Evolutionary conservation across 2,113 vertebrate species (phyloP).

Genomic region (Poecilia latipinna): DNA sequence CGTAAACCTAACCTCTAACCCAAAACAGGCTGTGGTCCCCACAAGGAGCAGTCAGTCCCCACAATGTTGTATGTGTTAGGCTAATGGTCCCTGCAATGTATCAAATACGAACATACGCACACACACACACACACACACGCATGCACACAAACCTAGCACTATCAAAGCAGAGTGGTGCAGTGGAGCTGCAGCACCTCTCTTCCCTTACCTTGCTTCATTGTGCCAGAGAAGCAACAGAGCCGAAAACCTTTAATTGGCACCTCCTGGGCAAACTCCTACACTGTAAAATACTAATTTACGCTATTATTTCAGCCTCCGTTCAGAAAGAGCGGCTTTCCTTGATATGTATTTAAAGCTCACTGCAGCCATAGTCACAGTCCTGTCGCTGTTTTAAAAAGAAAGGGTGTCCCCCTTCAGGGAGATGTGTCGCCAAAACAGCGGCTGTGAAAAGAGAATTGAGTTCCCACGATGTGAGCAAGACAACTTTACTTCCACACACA

Average conservation of each 20-base stretch:
- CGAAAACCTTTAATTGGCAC: constrained; percentile 52
- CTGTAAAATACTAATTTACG: constrained; percentile 5
- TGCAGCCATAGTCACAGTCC: not conserved
- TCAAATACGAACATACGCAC: too few species aligned
- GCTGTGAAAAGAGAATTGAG: not conserved
- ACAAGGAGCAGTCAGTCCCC: too few species aligned
- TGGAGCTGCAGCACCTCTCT: constrained; percentile 61
- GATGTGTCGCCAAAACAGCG: not conserved
- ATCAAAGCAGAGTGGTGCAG: constrained; percentile 65
- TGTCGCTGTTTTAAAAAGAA: not conserved
- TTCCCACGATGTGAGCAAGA: not conserved
- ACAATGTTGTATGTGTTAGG: too few species aligned
- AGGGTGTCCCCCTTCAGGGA: not conserved
- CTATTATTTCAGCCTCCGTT: not conserved
- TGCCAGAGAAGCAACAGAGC: constrained; percentile 63
- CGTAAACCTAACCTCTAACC: too few species aligned
- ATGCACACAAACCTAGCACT: constrained; percentile 36
- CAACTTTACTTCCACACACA: not conserved
- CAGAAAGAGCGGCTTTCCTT: not conserved
- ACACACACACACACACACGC: not conserved
- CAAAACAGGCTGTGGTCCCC: too few species aligned
- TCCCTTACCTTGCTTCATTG: constrained; percentile 22
- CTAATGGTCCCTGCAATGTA: too few species aligned
- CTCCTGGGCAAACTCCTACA: not conserved
- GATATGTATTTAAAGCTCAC: not conserved